Base-by-base conservation (phyloP, 2,797 vertebrate species). In the Spondyliosoma cantharus region DNA sequence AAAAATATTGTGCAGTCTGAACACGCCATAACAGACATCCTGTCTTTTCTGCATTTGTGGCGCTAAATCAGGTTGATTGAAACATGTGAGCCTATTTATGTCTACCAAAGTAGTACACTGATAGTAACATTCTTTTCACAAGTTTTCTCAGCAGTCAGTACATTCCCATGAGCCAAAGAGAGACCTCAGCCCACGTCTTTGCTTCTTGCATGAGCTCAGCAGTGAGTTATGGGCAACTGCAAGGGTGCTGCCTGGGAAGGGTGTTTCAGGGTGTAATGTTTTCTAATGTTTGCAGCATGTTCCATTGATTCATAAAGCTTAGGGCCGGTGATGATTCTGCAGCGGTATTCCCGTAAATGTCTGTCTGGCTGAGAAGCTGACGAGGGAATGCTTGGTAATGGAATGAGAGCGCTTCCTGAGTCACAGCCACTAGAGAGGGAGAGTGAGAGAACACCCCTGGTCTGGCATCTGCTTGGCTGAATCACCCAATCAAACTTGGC, bases 221-320 rank as follows among this genome's bases (percentile, higher is more conserved):
- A 82, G 68, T 92, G 89, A 95, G 90, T 91, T 94, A 95, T 92
- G 86, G 90, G 83, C 80, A 86, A 90, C 88, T 80, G 83, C 3
- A 78, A 85, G 82, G 78, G 83, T 81, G 76, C 87, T 90, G 86
- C 90, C 77, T 87, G 89, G 79, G 88, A 86, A 89, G 87, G 87
- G 87, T 89, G 91, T 89, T 87, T 50, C 81, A 87, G 89, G 88
- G 87, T 90, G 90, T 94, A 90, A 90, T 94, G 91, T 94, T 93
- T 91, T 88, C 83, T 94, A 90, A 90, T 94, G 91, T 94, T 93
- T 91, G 89, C 83, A 94, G 80, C 89, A 90, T 95, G 90, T 95
- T 93, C 92, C 84, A 89, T 24, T 93, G 95, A 95, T 96, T 96
- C 92, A 90, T 85, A 87, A 92, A 93, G 93, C 91, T 76, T 84